Evolutionary conservation across 2,113 vertebrate genomes (phyloP).

Genomic region (Passer montanus): DNA sequence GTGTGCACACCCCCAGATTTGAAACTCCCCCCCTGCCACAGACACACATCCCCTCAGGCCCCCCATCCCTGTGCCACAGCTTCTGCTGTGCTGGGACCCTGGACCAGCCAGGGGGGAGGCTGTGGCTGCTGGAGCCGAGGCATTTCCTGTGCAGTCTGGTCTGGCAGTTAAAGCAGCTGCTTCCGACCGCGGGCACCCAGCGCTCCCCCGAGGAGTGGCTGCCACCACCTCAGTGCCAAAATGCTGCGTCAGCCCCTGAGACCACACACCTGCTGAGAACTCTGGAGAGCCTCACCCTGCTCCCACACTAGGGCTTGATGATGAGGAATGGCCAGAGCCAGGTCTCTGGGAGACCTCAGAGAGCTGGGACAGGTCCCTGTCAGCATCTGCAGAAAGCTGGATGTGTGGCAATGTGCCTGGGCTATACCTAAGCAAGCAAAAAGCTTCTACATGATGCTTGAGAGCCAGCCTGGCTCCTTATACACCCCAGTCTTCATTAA

Average conservation of each 20-base stretch:
- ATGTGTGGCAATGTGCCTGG: too few relatives aligned
- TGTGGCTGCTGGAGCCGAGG: not conserved
- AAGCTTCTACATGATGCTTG: too few relatives aligned
- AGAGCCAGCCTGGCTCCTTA: not conserved
- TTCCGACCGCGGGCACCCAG: rapidly evolving
- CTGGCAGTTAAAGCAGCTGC: not conserved
- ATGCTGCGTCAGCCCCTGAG: not conserved
- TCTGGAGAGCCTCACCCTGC: not conserved
- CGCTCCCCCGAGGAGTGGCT: rapidly evolving
- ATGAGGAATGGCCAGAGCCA: not conserved
- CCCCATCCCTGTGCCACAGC: rapidly evolving
- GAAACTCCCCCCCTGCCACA: too few relatives aligned
- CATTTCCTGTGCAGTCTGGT: not conserved
- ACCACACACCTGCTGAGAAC: not conserved
- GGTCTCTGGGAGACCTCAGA: not conserved
- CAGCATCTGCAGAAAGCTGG: not conserved
- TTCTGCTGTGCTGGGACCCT: not conserved
- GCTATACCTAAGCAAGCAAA: not conserved
- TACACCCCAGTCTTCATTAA: not conserved
- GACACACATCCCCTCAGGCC: not conserved
- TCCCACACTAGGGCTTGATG: not conserved
- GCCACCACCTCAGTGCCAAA: not conserved
- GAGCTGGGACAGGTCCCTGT: not conserved
- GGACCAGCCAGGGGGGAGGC: not conserved
- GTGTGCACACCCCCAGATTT: not conserved